A percentile compares a stretch with the other conserved stretches of the same genome.
phyloP scores from a whole-genome alignment of 2,113 vertebrate species.

The Tachycineta bicolor region DNA sequence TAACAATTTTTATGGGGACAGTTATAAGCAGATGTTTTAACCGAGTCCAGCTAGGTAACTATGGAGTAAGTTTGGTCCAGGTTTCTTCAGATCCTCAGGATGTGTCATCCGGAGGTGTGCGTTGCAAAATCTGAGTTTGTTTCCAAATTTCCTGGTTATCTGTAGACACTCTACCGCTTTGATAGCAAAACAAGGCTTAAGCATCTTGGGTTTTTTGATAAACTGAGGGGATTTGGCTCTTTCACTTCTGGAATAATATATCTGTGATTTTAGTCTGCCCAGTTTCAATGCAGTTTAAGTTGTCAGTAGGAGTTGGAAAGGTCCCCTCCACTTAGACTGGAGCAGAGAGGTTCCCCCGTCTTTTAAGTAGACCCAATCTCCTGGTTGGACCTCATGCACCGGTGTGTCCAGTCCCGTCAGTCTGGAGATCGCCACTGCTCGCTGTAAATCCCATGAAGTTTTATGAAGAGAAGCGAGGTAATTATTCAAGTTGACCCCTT shows the following conservation, averaged over 20 bases:
- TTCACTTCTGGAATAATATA: neutral
- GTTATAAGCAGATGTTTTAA: neutral
- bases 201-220: neutral
- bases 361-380: neutral
- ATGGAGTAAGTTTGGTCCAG: neutral
- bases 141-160: neutral
- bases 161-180: rapidly evolving
- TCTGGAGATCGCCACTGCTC: neutral
- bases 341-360: neutral
- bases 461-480: neutral
- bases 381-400: rapidly evolving
- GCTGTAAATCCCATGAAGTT: neutral
- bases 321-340: neutral
- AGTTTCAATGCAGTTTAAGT: neutral
- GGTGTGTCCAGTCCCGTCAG: rapidly evolving
- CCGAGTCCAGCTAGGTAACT: neutral
- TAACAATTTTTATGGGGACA: neutral
- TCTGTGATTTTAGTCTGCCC: neutral
- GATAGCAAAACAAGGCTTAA: neutral
- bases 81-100: neutral
- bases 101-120: rapidly evolving
- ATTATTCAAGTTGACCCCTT: neutral
- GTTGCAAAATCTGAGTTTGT: neutral
- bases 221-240: rapidly evolving
- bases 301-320: neutral